Conservation (phyloP, 2,797 vertebrate genomes). For the Intellagama lesueurii region DNA sequence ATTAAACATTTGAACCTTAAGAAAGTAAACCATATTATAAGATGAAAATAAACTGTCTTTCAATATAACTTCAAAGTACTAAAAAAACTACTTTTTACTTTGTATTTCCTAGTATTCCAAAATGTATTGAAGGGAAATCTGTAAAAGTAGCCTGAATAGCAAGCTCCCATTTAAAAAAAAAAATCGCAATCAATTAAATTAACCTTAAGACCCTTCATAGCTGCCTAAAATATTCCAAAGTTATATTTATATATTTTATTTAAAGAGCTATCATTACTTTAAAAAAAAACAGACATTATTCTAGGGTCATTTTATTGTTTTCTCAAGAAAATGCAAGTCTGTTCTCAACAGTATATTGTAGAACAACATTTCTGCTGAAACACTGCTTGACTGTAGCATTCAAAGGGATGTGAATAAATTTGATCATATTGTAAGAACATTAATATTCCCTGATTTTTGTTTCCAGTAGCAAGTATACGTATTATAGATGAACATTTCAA, state of each 20-base stretch:
- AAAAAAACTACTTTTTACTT: conserved; percentile 75
- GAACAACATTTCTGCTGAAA: conserved; percentile 71
- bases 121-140: conserved; percentile 77
- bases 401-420: conserved; percentile 60
- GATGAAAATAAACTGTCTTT: conserved; percentile 77
- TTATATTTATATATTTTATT: conserved; percentile 77
- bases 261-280: conserved; percentile 77
- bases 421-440: neutral
- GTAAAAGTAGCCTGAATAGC: conserved; percentile 77
- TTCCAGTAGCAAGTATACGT: neutral
- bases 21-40: conserved; percentile 78
- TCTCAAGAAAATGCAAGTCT: conserved; percentile 73
- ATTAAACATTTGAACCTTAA: conserved; percentile 75
- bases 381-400: conserved; percentile 67
- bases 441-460: neutral
- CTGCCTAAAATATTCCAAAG: conserved; percentile 81
- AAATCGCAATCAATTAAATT: conserved; percentile 79
- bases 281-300: conserved; percentile 73
- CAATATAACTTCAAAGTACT: conserved; percentile 78
- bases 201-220: conserved; percentile 81
- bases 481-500: neutral
- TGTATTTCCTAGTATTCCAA: conserved; percentile 72
- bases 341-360: conserved; percentile 69
- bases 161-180: conserved; percentile 77
- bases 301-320: conserved; percentile 74